Evolutionary conservation across 2,113 vertebrate species (phyloP), one percentile per base, ranked within the genome.

Genomic region (Corythaixoides concolor): DNA sequence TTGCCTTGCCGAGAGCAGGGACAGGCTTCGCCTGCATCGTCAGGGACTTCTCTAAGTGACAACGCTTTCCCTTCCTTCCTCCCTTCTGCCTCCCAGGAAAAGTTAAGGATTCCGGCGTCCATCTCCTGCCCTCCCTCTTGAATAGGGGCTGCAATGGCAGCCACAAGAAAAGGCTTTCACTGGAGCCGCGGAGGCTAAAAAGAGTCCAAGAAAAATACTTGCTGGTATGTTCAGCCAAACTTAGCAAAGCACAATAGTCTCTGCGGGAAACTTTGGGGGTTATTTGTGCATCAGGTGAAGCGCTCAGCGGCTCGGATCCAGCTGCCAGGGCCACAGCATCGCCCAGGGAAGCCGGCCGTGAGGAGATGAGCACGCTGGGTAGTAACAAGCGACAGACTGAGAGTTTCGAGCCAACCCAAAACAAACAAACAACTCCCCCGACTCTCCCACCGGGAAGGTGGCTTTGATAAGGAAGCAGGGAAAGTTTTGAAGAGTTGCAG

Each of bases 371-470:
- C 91, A 47, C 8, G 8, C 39, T 4, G 66, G 77, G 84, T 81
- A 91, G 10, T 39, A 81, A 91, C 60, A 6, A 41, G 60, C 5
- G 27, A 41, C 84, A 87, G 84, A 28, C 67, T 41, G 70, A 50
- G 58, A 77, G 89, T 59, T 92, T 74, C 64, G 39, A 87, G 89
- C n/a, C 81, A 64, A 73, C 32, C 35, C 84, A 70, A 95, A 92
- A 85, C 96, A 97, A 96, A 95, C 76, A 96, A 95, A 41, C 41
- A 41, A 69, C 66, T 79, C 15, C 50, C 9, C 28, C 52, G 27
- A 59, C 49, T 21, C 74, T 93, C 89, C 58, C 82, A 13, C 47
- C 3, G 32, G 41, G 47, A 88, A 79, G 70, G 66, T 88, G 81
- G n/a, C 8, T 92, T 82, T 59, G 41, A 41, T 53, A 52, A 91